phyloP scores from a whole-genome alignment of 2,888 invertebrate genomes.

The Hypolimnas misippus region DNA sequence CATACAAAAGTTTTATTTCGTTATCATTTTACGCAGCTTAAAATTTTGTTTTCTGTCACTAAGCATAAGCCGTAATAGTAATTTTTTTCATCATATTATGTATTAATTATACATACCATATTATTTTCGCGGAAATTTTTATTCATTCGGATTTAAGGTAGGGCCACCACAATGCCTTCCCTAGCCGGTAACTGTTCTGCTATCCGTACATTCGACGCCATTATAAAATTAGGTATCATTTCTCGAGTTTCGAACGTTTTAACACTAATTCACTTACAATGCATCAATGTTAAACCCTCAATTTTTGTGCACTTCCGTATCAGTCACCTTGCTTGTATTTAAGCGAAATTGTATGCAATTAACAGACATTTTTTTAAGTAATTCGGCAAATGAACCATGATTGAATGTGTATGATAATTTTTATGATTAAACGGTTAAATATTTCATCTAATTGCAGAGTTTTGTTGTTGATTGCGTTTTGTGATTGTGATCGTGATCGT shows the following conservation, averaged over 20 bases:
- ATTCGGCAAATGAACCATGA: not conserved
- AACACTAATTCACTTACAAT: conserved; percentile 50
- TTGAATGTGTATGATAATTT: conserved; percentile 7
- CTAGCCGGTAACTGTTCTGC: too few species aligned
- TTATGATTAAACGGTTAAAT: not conserved
- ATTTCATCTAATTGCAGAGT: not conserved
- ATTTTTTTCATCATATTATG: too few species aligned
- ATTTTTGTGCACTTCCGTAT: conserved; percentile 31
- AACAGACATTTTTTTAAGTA: not conserved
- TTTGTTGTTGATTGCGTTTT: not conserved
- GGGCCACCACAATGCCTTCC: too few species aligned
- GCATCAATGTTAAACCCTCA: conserved; percentile 20
- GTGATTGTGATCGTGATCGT: not conserved
- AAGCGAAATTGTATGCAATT: conserved; percentile 10
- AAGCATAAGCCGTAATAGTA: too few species aligned
- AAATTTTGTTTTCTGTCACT: too few species aligned
- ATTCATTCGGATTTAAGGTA: too few species aligned
- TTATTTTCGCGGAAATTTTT: too few species aligned
- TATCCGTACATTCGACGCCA: conserved; percentile 43
- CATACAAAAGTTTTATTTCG: too few species aligned
- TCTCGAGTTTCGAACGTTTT: conserved; percentile 59
- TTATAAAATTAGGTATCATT: conserved; percentile 56
- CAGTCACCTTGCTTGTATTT: conserved; percentile 26
- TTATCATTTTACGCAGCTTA: too few species aligned
- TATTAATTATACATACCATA: too few species aligned